Evolutionary conservation across 2,888 invertebrate species (phyloP), one percentile per base, ranked within the genome.

Genomic region (Pandemis heparana): DNA sequence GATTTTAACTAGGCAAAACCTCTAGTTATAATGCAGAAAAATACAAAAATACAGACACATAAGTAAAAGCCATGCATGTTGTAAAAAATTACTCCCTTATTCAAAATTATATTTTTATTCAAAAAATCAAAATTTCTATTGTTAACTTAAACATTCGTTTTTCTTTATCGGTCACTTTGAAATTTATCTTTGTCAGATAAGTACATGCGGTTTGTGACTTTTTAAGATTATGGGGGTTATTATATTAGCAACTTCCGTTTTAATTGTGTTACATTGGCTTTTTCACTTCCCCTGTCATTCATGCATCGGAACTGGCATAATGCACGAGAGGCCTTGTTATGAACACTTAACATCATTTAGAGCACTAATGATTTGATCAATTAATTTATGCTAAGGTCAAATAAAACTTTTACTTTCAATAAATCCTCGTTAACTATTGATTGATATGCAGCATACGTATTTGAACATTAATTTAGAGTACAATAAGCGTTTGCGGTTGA

Each of bases 391-490:
- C 56, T 67, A 59, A 73, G 73, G 73, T 68, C 68, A 68, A 48
- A 73, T 68, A 59, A 61, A 62, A 68, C 67, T 71, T 66, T 71
- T 75, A 71, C 71, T 74, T 74, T 71, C 62, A 60, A 71, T 74
- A 62, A 64, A 63, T 68, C 39, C 53, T 71, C 62, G 64, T 70
- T 74, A 74, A 39, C 32, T 71, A 62, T 70, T 74, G 48, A 48
- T 74, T 70, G 70, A 74, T 70, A 74, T 61, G 16, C 43, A 53
- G n/a, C 39, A 60, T 48, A 62, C 18, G 14, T 73, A 72, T 64
- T 61, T 74, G 48, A 74, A 60, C 64, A 74, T 70, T 70, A 48
- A 69, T 72, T 73, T 69, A 46, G 56, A 41, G 68, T 68, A 48
- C 68, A 63, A 73, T 68, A 39, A 63, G 59, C 43, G 60, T 68